phyloP scores from a whole-genome alignment of 1,140 invertebrate species.

The Triops cancriformis region DNA sequence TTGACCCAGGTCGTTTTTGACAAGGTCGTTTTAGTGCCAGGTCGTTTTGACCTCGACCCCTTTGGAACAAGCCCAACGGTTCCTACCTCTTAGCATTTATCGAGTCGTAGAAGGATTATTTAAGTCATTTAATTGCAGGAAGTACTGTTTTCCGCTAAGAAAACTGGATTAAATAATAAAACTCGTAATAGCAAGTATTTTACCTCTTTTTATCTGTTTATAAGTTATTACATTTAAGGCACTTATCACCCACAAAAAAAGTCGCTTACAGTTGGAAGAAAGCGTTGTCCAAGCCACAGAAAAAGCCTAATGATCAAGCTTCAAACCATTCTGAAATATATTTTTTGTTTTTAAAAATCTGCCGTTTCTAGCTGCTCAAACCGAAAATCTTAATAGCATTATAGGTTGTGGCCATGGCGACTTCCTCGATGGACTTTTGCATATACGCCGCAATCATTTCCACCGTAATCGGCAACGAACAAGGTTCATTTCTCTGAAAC shows the following conservation, averaged over 20 bases:
- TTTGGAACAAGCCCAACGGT: too few relatives aligned
- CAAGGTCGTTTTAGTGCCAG: too few relatives aligned
- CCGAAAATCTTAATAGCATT: constrained; percentile 90
- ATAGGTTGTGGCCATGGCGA: constrained; percentile 83
- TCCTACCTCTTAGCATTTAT: too few relatives aligned
- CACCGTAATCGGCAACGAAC: constrained; percentile 81
- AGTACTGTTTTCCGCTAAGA: too few relatives aligned
- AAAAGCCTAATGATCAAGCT: too few relatives aligned
- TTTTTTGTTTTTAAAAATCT: constrained; percentile 19
- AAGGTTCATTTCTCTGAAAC: constrained; percentile 93
- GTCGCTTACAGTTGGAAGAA: not conserved
- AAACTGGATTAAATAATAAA: too few relatives aligned
- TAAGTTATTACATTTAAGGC: constrained; percentile 4
- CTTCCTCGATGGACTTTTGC: constrained; percentile 73
- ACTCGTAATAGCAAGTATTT: too few relatives aligned
- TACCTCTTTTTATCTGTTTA: not conserved
- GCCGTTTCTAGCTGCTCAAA: constrained; percentile 48
- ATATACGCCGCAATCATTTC: constrained; percentile 90
- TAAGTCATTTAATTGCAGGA: too few relatives aligned
- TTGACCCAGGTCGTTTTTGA: too few relatives aligned
- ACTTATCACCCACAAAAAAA: not conserved
- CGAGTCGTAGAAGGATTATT: too few relatives aligned
- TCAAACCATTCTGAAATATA: not conserved
- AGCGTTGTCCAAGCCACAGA: not conserved
- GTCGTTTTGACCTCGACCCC: too few relatives aligned